These are phyloP conservation scores for Tetranychus cinnabarinus DNA, from an alignment of 1,140 invertebrate species.

Conservation along the genomic window DNA sequence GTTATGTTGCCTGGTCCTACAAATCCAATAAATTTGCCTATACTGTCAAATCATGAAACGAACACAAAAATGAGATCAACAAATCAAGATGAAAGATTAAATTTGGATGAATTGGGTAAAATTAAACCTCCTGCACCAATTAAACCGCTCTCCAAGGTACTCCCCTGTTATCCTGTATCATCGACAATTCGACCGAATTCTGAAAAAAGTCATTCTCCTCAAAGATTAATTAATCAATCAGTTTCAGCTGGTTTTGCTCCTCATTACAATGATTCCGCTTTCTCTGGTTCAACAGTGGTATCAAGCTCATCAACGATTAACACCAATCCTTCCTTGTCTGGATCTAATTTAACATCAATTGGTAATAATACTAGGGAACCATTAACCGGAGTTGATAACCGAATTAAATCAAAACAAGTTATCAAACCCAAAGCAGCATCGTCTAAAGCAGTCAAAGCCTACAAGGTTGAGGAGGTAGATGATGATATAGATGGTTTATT, in stretches of 20 bases:
- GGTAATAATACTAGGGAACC: neutral
- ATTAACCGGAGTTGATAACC: neutral
- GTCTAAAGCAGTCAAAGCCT: constrained; percentile 5
- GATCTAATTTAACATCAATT: neutral
- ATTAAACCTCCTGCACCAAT: neutral
- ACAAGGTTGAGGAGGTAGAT: constrained; percentile 9
- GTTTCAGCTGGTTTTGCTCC: neutral
- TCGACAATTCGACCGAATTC: neutral
- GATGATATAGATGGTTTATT: constrained; percentile 9
- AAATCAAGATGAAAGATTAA: neutral
- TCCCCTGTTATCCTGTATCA: neutral
- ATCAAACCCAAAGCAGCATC: neutral
- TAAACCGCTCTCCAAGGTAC: neutral
- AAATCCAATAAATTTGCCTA: neutral
- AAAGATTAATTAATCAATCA: neutral
- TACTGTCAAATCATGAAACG: neutral
- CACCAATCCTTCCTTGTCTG: neutral
- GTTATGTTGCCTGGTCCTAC: neutral
- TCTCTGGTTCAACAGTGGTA: neutral
- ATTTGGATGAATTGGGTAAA: neutral
- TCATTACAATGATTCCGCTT: neutral
- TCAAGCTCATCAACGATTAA: neutral
- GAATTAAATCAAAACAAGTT: neutral
- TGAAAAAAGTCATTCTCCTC: neutral
- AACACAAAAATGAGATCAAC: neutral